Percentiles rank a stretch among this genome's conserved stretches.
These are phyloP conservation scores for Apoderus coryli DNA, from an alignment of 2,888 invertebrate genomes.

Conservation along the genomic window DNA sequence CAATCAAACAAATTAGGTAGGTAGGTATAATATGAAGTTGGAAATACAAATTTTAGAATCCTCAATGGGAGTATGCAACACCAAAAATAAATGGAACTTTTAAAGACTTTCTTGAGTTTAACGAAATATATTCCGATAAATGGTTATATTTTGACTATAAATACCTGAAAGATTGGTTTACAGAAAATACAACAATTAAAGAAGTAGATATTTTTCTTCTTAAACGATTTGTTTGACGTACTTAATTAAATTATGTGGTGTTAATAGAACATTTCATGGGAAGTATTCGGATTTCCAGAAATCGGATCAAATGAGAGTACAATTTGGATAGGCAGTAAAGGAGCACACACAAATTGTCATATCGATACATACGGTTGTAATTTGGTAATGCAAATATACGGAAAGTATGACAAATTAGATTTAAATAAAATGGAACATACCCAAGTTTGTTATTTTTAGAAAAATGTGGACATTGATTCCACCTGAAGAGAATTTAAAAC, in stretches of 20 bases:
- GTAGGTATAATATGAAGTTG: not conserved
- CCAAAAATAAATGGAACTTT: conserved; percentile 43
- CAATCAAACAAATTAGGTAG: not conserved
- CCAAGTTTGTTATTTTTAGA: conserved; percentile 33
- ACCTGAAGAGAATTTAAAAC: conserved; percentile 54
- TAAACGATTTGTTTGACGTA: too few species aligned
- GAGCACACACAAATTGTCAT: conserved; percentile 88
- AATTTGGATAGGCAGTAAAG: conserved; percentile 75
- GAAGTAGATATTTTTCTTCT: too few species aligned
- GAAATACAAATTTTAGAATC: conserved; percentile 32
- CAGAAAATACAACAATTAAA: conserved; percentile 38
- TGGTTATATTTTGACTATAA: conserved; percentile 83
- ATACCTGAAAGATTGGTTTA: conserved; percentile 56
- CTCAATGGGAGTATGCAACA: conserved; percentile 71
- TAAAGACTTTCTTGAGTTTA: conserved; percentile 41
- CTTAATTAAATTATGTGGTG: conserved; percentile 10
- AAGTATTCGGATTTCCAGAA: conserved; percentile 54
- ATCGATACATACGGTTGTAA: conserved; percentile 91
- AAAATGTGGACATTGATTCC: conserved; percentile 90
- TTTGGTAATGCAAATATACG: conserved; percentile 76
- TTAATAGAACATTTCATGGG: conserved; percentile 44
- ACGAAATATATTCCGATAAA: conserved; percentile 30
- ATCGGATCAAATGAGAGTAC: conserved; percentile 55
- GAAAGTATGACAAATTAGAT: conserved; percentile 43
- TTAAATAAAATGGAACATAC: conserved; percentile 5